Evolutionary conservation across 2,113 vertebrate genomes (phyloP), one percentile per base, ranked within the genome.

Genomic region (Onychostoma macrolepis): DNA sequence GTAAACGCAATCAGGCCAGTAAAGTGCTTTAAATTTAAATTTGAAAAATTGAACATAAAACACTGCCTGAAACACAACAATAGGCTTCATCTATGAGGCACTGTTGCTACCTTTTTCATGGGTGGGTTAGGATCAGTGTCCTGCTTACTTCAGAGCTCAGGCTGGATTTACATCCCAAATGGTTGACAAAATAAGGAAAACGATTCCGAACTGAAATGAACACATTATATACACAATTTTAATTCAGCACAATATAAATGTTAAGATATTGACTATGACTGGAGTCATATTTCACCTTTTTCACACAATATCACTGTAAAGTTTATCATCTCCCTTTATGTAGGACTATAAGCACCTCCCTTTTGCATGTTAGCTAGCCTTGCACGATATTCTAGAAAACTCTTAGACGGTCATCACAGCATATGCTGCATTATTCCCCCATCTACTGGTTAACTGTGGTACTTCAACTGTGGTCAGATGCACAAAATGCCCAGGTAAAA

Each of bases 381-480:
- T 26, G 8, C 69, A 50, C 45, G 15, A 28, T 24, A 4, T 86
- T 86, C 56, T 71, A 86, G 87, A 86, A 41, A n/a, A 26, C 79
- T 81, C 87, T 79, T 65, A 81, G 69, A 67, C 19, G 21, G 28
- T 19, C 2, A 28, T 87, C 58, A 19, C 45, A 79, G 76, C 67
- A 33, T 41, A 56, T 4, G 6, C 50, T 61, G 84, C 75, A 80
- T 61, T 86, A 26, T 38, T 45, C 58, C 77, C 45, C 26, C 84
- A 61, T 72, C 87, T 86, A 86, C 79, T 83, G 79, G 84, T 48
- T 53, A 63, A 8, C 3, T 5, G 13, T 36, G 50, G 33, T 38
- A 56, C 77, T 83, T n/a, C 75, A 26, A 3, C 24, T 69, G 26
- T 11, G 13, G 13, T 17, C 13, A 33, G 12, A 12, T 74, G 36